Percentiles rank a stretch among this genome's conserved stretches.
Evolutionary conservation across 1,140 invertebrate genomes (phyloP).

Genomic region (Campoletis sonorensis): DNA sequence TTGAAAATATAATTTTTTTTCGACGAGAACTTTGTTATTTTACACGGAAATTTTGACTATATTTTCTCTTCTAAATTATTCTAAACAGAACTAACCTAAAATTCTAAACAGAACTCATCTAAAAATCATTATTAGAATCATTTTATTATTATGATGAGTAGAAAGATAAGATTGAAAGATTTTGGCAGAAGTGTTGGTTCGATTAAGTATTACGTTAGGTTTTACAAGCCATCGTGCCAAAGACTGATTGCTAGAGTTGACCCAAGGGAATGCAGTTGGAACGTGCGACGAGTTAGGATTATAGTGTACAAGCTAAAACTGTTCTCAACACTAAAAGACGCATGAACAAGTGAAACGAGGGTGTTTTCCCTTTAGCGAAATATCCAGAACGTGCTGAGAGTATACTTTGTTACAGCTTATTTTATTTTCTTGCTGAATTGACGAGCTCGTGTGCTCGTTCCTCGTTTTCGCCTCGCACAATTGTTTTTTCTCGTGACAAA

Average conservation of each 20-base stretch:
- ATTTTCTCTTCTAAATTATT: neutral
- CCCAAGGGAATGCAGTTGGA: conserved; percentile 50
- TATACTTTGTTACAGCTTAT: neutral
- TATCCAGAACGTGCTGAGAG: conserved; percentile 38
- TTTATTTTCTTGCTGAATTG: neutral
- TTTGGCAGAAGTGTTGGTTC: neutral
- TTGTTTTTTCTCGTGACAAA: neutral
- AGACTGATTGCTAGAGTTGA: conserved; percentile 57
- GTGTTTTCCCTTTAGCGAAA: conserved; percentile 32
- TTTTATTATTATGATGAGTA: too few species aligned
- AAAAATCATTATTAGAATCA: too few species aligned
- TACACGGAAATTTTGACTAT: too few species aligned
- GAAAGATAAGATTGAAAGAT: neutral
- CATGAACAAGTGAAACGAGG: neutral
- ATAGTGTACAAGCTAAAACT: conserved; percentile 8
- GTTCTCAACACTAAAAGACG: neutral
- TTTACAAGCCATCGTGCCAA: conserved; percentile 51
- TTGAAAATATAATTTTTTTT: too few species aligned
- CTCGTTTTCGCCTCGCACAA: too few species aligned
- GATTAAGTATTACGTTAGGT: too few species aligned
- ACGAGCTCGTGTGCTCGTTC: too few species aligned
- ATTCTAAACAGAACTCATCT: too few species aligned
- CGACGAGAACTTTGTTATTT: too few species aligned
- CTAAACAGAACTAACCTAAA: too few species aligned
- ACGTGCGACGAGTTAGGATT: conserved; percentile 51